Conservation (phyloP, 2,888 invertebrate genomes). For the Agrochola lychnidis region DNA sequence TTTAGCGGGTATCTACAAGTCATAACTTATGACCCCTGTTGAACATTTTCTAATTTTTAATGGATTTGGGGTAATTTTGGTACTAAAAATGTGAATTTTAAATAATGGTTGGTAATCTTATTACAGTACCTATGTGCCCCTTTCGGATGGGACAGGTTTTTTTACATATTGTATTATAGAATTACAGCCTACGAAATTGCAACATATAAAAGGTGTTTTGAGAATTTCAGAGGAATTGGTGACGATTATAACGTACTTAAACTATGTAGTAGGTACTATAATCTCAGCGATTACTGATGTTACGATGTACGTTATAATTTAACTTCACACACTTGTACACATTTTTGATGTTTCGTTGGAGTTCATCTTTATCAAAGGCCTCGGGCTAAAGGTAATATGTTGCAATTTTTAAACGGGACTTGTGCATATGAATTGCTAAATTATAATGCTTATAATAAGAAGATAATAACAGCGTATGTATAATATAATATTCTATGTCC, state of each 20-base stretch:
- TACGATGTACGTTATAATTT: conserved; percentile 9
- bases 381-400: not conserved
- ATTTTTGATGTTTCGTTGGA: conserved; percentile 6
- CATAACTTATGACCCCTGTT: too few species aligned
- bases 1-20: too few species aligned
- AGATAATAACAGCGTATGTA: not conserved
- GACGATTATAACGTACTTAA: not conserved
- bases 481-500: not conserved
- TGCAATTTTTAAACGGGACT: not conserved
- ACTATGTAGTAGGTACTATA: not conserved
- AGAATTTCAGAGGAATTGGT: not conserved
- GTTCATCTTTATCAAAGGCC: not conserved
- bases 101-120: too few species aligned
- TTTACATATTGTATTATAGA: too few species aligned
- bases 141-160: too few species aligned
- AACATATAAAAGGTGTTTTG: not conserved
- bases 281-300: not conserved
- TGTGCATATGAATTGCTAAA: not conserved
- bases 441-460: conserved; percentile 12
- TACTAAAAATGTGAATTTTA: too few species aligned
- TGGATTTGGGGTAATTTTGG: too few species aligned
- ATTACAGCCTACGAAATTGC: too few species aligned
- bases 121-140: too few species aligned
- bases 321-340: not conserved
- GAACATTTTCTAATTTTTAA: too few species aligned